A percentile compares a stretch with the other conserved stretches of the same genome.
phyloP scores from a whole-genome alignment of 2,888 invertebrate species.

The Stenoptilia bipunctidactyla region DNA sequence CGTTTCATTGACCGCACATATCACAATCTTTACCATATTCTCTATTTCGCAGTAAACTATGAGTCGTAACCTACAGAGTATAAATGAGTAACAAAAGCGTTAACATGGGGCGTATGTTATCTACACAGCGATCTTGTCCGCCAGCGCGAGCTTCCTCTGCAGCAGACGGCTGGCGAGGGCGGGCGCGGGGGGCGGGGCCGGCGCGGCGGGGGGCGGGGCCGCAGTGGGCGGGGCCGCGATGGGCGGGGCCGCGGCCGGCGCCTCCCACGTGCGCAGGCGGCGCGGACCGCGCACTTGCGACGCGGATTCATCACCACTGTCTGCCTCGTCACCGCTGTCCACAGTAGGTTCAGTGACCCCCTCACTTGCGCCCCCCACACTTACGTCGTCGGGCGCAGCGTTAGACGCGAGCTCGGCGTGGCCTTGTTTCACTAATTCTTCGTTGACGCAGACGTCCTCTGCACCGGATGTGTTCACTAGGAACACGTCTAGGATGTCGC shows the following conservation, averaged over 20 bases:
- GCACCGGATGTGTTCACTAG: conserved; percentile 61
- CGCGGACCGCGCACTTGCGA: conserved; percentile 29
- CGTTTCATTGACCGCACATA: no score
- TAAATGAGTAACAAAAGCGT: no score
- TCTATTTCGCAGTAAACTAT: no score
- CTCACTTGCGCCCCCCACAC: conserved; percentile 11
- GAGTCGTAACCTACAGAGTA: no score
- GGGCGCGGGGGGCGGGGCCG: conserved; percentile 3
- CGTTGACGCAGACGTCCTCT: conserved; percentile 60
- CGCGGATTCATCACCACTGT: conserved; percentile 35
- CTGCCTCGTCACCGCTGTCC: conserved; percentile 9
- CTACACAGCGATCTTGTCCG: neutral
- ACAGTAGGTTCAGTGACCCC: conserved; percentile 13
- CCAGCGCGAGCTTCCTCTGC: neutral
- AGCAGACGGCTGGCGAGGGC: conserved; percentile 2
- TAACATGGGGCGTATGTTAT: neutral
- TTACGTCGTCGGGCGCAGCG: conserved; percentile 19
- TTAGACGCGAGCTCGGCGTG: conserved; percentile 54
- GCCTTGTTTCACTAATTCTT: conserved; percentile 52
- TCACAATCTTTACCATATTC: no score
- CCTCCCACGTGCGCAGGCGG: conserved; percentile 32
- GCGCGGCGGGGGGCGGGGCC: conserved; percentile 3
- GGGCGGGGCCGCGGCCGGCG: conserved; percentile 5
- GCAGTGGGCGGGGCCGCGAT: conserved; percentile 9
- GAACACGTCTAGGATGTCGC: conserved; percentile 41